Conservation (phyloP, 2,888 invertebrate genomes). For the Xestia rhomboidea region DNA sequence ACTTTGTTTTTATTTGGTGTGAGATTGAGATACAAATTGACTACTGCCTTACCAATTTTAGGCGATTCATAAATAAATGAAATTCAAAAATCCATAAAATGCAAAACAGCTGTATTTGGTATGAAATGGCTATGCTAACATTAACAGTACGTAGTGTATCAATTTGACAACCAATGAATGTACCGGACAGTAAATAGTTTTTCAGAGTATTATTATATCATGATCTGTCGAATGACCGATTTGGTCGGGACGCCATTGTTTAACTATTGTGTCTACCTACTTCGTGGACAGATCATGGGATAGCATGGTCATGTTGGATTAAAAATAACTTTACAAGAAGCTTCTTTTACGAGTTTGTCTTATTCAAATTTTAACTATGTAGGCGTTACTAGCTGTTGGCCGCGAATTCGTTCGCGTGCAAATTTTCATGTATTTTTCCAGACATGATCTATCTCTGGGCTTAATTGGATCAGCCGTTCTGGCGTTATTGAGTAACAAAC, state of each 20-base stretch:
- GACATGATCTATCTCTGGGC: background rate
- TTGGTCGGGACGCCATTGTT: too few relatives aligned
- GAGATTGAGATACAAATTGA: too few relatives aligned
- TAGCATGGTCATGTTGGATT: background rate
- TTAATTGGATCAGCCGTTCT: background rate
- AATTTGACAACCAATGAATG: background rate
- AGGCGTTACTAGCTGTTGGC: background rate
- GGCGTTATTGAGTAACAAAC: background rate
- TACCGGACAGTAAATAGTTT: background rate
- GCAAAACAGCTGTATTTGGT: background rate
- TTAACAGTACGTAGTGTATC: background rate
- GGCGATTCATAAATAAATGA: background rate
- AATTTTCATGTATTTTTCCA: background rate
- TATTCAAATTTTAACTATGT: background rate
- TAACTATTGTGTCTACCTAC: too few relatives aligned
- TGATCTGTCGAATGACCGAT: too few relatives aligned
- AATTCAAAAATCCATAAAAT: background rate
- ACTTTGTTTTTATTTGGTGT: too few relatives aligned
- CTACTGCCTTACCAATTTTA: background rate
- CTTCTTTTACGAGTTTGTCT: background rate
- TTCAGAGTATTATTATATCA: background rate
- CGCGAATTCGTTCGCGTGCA: too few relatives aligned
- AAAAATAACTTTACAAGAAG: background rate
- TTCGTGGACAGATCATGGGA: too few relatives aligned
- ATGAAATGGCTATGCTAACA: background rate